Percentiles rank a stretch among this genome's conserved stretches.
Evolutionary conservation across 2,888 invertebrate genomes (phyloP).

Genomic region (Epistrophe grossulariae): DNA sequence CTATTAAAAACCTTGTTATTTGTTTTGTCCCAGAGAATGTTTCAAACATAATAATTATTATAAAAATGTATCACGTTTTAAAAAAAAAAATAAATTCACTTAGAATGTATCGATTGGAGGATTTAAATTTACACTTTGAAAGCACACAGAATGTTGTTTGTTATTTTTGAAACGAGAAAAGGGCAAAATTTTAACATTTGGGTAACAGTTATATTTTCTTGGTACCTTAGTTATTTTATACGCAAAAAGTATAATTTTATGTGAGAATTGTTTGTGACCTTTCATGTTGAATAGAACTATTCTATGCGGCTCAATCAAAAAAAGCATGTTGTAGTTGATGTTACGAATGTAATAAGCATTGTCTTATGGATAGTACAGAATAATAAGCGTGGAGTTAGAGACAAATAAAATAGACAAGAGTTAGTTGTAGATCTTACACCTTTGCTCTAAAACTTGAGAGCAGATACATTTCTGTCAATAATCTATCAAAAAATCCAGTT

Average conservation of each 20-base stretch:
- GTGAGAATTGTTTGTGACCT: neutral
- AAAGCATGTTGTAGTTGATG: neutral
- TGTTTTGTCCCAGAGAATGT: slow-evolving; percentile 51
- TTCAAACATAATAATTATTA: slow-evolving; percentile 32
- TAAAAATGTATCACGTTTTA: slow-evolving; percentile 52
- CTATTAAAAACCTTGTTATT: neutral
- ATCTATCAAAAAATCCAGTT: too few species aligned
- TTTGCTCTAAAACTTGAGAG: too few species aligned
- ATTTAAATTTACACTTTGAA: slow-evolving; percentile 47
- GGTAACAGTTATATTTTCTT: slow-evolving; percentile 41
- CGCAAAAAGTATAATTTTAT: slow-evolving; percentile 40
- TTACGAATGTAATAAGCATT: neutral
- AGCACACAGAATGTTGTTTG: slow-evolving; percentile 30
- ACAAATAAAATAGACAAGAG: too few species aligned
- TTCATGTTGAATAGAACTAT: neutral
- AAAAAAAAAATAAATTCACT: slow-evolving; percentile 21
- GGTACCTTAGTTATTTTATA: slow-evolving; percentile 28
- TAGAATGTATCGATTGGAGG: slow-evolving; percentile 1
- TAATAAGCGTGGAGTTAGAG: too few species aligned
- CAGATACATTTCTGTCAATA: too few species aligned
- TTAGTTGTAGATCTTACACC: too few species aligned
- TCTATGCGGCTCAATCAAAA: neutral
- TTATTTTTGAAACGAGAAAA: slow-evolving; percentile 56
- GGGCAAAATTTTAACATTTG: slow-evolving; percentile 34
- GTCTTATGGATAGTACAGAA: too few species aligned